These are phyloP conservation scores for Bombycilla garrulus DNA, from an alignment of 2,113 vertebrate genomes.

Conservation along the genomic window DNA sequence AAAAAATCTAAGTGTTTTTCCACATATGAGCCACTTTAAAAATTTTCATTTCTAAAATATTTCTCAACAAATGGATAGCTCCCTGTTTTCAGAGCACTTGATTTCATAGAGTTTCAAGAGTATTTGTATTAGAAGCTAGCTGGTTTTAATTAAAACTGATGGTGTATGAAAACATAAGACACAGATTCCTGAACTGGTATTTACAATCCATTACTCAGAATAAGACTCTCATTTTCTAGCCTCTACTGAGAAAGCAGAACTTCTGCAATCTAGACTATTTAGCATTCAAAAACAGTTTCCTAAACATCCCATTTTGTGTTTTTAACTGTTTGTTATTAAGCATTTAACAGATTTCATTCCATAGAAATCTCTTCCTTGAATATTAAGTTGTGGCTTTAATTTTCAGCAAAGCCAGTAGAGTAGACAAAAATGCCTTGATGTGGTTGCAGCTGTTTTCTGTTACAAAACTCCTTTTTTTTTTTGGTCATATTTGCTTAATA, in stretches of 20 bases:
- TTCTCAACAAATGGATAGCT: background rate
- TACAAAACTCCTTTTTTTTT: background rate
- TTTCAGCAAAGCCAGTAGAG: slow-evolving; percentile 45
- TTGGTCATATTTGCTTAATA: background rate
- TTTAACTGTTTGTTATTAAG: slow-evolving; percentile 54
- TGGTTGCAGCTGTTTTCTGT: slow-evolving; percentile 64
- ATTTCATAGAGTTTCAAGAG: background rate
- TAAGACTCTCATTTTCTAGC: background rate
- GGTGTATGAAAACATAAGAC: background rate
- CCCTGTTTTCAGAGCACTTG: background rate
- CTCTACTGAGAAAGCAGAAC: background rate
- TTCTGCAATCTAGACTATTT: background rate
- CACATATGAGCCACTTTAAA: background rate
- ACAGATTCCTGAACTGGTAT: background rate
- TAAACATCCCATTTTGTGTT: background rate
- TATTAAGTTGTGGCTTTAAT: slow-evolving; percentile 53
- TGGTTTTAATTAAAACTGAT: background rate
- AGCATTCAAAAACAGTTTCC: background rate
- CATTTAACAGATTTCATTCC: slow-evolving; percentile 50
- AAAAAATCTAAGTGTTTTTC: background rate
- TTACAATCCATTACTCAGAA: background rate
- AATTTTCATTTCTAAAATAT: background rate
- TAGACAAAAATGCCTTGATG: slow-evolving; percentile 67
- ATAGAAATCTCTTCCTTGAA: slow-evolving; percentile 12
- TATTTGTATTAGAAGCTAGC: background rate